These are phyloP conservation scores for Germaria angustata DNA, from an alignment of 2,888 invertebrate species.

Conservation along the genomic window DNA sequence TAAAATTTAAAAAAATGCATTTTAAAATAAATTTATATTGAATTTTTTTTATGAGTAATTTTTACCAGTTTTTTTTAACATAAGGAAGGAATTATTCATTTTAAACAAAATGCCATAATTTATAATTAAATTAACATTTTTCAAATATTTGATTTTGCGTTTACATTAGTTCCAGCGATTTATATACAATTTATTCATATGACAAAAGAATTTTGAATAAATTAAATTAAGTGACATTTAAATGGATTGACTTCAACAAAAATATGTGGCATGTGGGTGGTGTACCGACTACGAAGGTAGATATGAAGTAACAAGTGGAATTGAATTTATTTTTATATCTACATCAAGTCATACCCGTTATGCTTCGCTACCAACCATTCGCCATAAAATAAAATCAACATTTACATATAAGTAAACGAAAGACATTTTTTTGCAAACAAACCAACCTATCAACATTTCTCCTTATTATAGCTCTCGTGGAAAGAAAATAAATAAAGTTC, in stretches of 20 bases:
- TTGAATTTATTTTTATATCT: not conserved
- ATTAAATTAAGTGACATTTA: constrained; percentile 3
- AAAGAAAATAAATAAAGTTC: too few relatives aligned
- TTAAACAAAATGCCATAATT: constrained; percentile 15
- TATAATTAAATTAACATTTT: constrained; percentile 17
- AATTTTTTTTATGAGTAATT: not conserved
- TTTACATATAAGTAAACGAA: too few relatives aligned
- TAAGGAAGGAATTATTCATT: constrained; percentile 1
- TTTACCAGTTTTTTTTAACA: not conserved
- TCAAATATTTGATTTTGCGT: too few relatives aligned
- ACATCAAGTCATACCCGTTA: too few relatives aligned
- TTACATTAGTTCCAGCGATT: too few relatives aligned
- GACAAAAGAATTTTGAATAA: not conserved
- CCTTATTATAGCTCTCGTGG: too few relatives aligned
- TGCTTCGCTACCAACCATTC: too few relatives aligned
- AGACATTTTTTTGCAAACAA: too few relatives aligned
- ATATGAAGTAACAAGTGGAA: not conserved
- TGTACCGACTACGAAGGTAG: not conserved
- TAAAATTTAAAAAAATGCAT: too few relatives aligned
- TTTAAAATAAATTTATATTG: constrained; percentile 18
- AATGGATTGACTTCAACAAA: not conserved
- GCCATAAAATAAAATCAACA: too few relatives aligned
- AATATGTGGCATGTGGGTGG: not conserved
- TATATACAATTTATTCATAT: not conserved
- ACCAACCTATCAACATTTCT: too few relatives aligned